Evolutionary conservation across 2,888 invertebrate species (phyloP).

Genomic region (Sphaeridia pumilis): DNA sequence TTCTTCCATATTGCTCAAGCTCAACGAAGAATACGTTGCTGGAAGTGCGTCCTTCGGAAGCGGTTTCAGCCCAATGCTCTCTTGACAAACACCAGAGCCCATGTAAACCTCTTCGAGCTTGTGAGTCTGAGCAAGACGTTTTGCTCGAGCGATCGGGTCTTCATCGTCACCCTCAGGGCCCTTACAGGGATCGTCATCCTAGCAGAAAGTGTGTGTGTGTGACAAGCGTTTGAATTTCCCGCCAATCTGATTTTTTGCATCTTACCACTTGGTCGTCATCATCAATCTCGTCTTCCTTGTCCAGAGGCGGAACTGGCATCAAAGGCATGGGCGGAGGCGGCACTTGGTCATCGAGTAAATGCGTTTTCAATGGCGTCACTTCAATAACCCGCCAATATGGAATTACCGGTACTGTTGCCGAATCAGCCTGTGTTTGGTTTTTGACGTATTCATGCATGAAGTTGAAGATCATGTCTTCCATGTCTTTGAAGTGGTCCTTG

Average conservation of each 20-base stretch:
- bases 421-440: slow-evolving; percentile 17
- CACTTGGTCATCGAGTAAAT: slow-evolving; percentile 29
- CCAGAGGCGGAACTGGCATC: slow-evolving; percentile 19
- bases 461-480: slow-evolving; percentile 4
- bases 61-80: slow-evolving; percentile 15
- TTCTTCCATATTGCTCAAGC: slow-evolving; percentile 28
- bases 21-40: slow-evolving; percentile 24
- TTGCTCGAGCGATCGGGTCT: slow-evolving; percentile 19
- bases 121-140: slow-evolving; percentile 25
- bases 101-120: slow-evolving; percentile 25
- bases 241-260: neutral
- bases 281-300: neutral
- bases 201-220: neutral
- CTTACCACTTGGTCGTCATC: neutral
- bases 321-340: slow-evolving; percentile 34
- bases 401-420: slow-evolving; percentile 37
- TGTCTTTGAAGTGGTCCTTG: slow-evolving; percentile 4
- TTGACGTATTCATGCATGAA: slow-evolving; percentile 17
- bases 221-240: neutral
- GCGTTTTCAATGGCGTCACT: slow-evolving; percentile 47
- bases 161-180: slow-evolving; percentile 18
- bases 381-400: slow-evolving; percentile 58
- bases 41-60: slow-evolving; percentile 20
- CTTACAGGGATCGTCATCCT: slow-evolving; percentile 10
- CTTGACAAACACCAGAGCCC: slow-evolving; percentile 31